These are phyloP conservation scores for Empidonax alnorum DNA, from an alignment of 2,113 vertebrate genomes.

Conservation along the genomic window DNA sequence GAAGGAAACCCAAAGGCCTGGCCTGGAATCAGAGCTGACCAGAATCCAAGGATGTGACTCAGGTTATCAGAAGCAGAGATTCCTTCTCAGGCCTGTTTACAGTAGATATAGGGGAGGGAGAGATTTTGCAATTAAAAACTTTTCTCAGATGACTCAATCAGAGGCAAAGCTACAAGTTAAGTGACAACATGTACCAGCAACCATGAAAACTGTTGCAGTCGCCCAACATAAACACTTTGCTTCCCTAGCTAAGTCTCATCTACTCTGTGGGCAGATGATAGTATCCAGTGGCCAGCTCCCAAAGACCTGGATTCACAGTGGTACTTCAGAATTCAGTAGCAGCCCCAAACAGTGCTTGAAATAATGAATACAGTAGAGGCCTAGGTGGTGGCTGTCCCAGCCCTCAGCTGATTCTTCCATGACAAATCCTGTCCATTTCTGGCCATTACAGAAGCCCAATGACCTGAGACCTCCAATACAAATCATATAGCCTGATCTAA, in stretches of 20 bases:
- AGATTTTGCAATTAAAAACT: neutral
- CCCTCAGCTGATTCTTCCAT: neutral
- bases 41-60: neutral
- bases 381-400: fast-evolving
- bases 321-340: neutral
- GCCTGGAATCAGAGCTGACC: neutral
- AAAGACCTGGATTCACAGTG: neutral
- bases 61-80: neutral
- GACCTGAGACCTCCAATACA: neutral
- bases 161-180: neutral
- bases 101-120: neutral
- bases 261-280: neutral
- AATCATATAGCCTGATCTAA: neutral
- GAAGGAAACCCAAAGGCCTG: neutral
- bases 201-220: neutral
- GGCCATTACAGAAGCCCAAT: neutral
- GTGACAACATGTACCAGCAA: neutral
- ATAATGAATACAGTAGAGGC: neutral
- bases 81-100: neutral
- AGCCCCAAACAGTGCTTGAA: neutral
- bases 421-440: neutral
- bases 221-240: neutral
- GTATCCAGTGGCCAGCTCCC: neutral
- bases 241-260: neutral
- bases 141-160: neutral